Evolutionary conservation across 2,888 invertebrate species (phyloP).

Genomic region (Pocota personata): DNA sequence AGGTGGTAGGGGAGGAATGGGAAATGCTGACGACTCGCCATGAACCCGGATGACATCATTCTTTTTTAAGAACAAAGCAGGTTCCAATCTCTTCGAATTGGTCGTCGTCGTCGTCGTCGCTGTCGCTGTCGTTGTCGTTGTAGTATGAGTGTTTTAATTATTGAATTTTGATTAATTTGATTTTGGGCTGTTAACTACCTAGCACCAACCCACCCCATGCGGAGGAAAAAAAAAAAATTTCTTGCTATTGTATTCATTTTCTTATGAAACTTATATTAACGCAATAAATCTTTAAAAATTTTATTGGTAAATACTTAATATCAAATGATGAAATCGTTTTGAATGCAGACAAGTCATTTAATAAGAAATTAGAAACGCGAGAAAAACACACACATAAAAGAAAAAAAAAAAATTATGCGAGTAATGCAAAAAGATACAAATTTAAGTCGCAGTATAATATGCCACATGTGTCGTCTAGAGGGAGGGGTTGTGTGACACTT

Average conservation of each 20-base stretch:
- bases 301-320: slow-evolving; percentile 2
- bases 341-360: slow-evolving; percentile 34
- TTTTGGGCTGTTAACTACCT: background rate
- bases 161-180: slow-evolving; percentile 51
- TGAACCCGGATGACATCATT: slow-evolving; percentile 73
- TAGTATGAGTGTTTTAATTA: slow-evolving; percentile 35
- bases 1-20: slow-evolving; percentile 23
- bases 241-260: background rate
- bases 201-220: background rate
- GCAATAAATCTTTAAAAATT: slow-evolving; percentile 8
- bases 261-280: background rate
- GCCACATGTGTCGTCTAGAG: background rate
- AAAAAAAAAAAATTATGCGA: slow-evolving; percentile 7
- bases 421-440: slow-evolving; percentile 8
- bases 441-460: slow-evolving; percentile 11
- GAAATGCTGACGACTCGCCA: slow-evolving; percentile 66
- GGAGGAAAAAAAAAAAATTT: background rate
- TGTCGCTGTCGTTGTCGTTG: background rate
- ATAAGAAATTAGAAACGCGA: slow-evolving; percentile 6
- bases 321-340: slow-evolving; percentile 32
- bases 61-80: slow-evolving; percentile 71
- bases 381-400: background rate
- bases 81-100: slow-evolving; percentile 55
- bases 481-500: slow-evolving; percentile 4
- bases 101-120: background rate